These are phyloP conservation scores for Scyliorhinus canicula DNA, from an alignment of 2,797 vertebrate genomes.

Conservation along the genomic window DNA sequence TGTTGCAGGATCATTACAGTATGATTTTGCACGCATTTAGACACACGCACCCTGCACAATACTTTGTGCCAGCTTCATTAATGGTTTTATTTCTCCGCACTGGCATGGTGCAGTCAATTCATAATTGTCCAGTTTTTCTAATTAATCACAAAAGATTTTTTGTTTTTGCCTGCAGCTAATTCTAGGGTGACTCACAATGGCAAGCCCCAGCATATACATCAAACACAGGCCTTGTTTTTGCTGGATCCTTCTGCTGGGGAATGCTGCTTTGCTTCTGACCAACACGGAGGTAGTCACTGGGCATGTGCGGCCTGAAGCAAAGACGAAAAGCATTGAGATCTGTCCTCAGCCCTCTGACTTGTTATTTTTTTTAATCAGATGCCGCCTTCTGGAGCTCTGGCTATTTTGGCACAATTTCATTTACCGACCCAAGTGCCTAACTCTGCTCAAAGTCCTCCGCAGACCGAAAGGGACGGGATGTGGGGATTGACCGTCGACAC, in stretches of 20 bases:
- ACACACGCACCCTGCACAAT: slow-evolving; percentile 49
- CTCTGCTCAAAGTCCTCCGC: neutral
- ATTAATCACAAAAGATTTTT: slow-evolving; percentile 88
- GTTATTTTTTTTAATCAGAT: slow-evolving; percentile 75
- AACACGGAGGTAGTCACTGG: slow-evolving; percentile 46
- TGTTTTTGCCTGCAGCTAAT: slow-evolving; percentile 75
- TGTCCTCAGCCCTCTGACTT: slow-evolving; percentile 69
- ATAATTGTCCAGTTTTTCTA: slow-evolving; percentile 85
- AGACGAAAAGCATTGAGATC: slow-evolving; percentile 63
- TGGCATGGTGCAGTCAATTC: slow-evolving; percentile 70
- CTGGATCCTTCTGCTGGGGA: slow-evolving; percentile 62
- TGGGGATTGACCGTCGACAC: neutral
- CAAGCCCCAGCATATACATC: slow-evolving; percentile 76
- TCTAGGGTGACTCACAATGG: slow-evolving; percentile 74
- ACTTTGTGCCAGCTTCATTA: slow-evolving; percentile 65
- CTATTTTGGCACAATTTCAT: slow-evolving; percentile 43
- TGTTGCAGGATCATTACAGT: slow-evolving; percentile 48
- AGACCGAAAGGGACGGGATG: neutral
- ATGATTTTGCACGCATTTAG: slow-evolving; percentile 55
- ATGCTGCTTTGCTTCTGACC: slow-evolving; percentile 51
- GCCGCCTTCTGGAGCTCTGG: slow-evolving; percentile 63
- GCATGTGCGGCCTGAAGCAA: slow-evolving; percentile 64
- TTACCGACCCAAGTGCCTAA: neutral
- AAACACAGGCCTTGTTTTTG: slow-evolving; percentile 64
- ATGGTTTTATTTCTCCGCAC: slow-evolving; percentile 70